Evolutionary conservation across 2,797 vertebrate genomes (phyloP).

Genomic region (Hydrocynus forskahlii): DNA sequence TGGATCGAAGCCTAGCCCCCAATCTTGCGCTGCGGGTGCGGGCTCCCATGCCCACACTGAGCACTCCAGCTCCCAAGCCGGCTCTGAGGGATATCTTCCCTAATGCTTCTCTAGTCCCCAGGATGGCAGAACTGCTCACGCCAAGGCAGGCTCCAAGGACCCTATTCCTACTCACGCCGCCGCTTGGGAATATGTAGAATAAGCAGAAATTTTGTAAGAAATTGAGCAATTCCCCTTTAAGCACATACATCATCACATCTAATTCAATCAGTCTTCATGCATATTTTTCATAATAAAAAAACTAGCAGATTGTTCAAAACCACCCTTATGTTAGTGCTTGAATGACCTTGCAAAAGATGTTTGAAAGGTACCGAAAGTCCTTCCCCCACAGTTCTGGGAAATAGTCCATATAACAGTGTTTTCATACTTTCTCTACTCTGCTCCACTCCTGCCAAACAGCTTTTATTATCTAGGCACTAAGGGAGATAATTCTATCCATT

Average conservation of each 20-base stretch:
- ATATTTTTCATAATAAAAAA: not conserved
- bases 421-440: not conserved
- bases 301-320: not conserved
- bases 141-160: too few relatives aligned
- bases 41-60: too few relatives aligned
- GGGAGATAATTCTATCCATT: slow-evolving; percentile 22
- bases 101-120: too few relatives aligned
- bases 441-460: not conserved
- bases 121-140: too few relatives aligned
- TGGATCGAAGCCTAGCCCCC: too few relatives aligned
- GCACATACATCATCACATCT: not conserved
- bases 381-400: not conserved
- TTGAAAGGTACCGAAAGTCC: not conserved
- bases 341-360: not conserved
- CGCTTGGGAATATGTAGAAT: too few relatives aligned
- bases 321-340: not conserved
- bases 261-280: not conserved
- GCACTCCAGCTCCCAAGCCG: too few relatives aligned
- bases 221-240: not conserved
- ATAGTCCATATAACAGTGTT: not conserved
- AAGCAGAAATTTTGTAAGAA: not conserved
- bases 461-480: slow-evolving; percentile 16
- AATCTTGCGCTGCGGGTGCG: too few relatives aligned
- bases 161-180: too few relatives aligned
- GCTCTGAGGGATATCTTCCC: too few relatives aligned